Evolutionary conservation across 1,140 invertebrate species (phyloP).

Genomic region (Leptopilina clavipes): DNA sequence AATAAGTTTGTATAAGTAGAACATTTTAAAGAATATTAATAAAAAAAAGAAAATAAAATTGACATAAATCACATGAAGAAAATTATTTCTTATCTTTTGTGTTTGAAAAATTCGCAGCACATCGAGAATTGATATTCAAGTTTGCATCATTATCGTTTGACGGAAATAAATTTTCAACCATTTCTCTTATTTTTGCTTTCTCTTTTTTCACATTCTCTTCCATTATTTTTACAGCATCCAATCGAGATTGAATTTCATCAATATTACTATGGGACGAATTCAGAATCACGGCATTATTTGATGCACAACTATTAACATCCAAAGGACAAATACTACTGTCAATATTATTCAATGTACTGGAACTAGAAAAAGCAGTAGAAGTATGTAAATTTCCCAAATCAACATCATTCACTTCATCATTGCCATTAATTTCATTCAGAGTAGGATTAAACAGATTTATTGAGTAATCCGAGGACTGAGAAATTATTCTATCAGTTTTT

Average conservation of each 20-base stretch:
- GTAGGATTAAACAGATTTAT: background rate
- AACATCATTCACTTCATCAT: background rate
- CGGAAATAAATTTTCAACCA: background rate
- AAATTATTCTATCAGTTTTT: background rate
- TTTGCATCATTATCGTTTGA: background rate
- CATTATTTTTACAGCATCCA: background rate
- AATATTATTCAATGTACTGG: no score
- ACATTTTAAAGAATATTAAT: no score
- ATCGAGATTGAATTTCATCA: background rate
- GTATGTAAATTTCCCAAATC: background rate
- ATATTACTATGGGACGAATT: no score
- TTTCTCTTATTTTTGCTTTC: background rate
- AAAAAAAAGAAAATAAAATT: no score
- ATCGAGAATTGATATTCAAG: background rate
- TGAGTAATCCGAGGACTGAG: background rate
- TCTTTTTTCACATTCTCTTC: background rate
- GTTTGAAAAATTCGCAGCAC: conserved; percentile 6
- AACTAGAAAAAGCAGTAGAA: no score
- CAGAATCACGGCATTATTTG: no score
- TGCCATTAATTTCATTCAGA: background rate
- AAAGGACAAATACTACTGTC: no score
- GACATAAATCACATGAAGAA: no score
- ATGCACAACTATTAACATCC: no score
- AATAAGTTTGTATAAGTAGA: no score
- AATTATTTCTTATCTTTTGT: background rate